Conservation (phyloP, 2,113 vertebrate genomes). For the Kobus ellipsiprymnus region DNA sequence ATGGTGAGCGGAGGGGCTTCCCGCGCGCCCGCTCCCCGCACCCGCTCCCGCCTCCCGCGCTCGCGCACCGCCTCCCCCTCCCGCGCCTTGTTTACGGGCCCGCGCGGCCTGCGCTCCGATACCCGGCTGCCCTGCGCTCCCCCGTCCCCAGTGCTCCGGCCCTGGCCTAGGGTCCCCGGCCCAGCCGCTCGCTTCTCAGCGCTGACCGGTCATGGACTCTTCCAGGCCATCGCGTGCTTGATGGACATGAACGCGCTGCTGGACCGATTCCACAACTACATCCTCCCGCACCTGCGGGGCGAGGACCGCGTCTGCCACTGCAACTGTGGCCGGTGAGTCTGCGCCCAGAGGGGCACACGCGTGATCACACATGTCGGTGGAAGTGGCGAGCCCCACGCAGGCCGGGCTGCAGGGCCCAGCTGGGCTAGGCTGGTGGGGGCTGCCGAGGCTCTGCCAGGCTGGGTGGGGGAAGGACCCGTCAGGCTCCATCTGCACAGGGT, state of each 20-base stretch:
- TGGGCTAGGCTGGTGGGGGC: neutral
- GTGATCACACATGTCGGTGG: constrained; percentile 42
- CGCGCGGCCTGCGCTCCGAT: constrained; percentile 40
- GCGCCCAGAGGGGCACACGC: constrained; percentile 43
- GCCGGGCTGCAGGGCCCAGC: neutral
- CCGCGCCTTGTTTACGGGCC: constrained; percentile 55
- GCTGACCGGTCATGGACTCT: constrained; percentile 84
- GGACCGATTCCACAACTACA: constrained; percentile 99
- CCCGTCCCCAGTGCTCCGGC: neutral
- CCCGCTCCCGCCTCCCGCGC: constrained; percentile 27
- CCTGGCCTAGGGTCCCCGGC: neutral
- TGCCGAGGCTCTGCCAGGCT: neutral
- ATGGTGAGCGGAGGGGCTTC: constrained; percentile 90
- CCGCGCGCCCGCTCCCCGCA: constrained; percentile 34
- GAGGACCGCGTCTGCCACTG: constrained; percentile 99
- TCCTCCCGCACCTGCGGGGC: constrained; percentile 98
- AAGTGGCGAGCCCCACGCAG: neutral
- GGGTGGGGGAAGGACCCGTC: neutral
- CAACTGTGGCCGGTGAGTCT: constrained; percentile 98
- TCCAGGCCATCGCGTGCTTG: constrained; percentile 99
- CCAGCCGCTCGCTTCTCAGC: neutral
- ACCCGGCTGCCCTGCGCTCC: neutral
- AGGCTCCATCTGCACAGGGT: neutral
- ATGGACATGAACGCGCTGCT: constrained; percentile 99
- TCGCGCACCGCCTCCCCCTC: constrained; percentile 40